These are phyloP conservation scores for Caenorhabditis virilis DNA, from an alignment of 2,888 invertebrate genomes.

Conservation along the genomic window DNA sequence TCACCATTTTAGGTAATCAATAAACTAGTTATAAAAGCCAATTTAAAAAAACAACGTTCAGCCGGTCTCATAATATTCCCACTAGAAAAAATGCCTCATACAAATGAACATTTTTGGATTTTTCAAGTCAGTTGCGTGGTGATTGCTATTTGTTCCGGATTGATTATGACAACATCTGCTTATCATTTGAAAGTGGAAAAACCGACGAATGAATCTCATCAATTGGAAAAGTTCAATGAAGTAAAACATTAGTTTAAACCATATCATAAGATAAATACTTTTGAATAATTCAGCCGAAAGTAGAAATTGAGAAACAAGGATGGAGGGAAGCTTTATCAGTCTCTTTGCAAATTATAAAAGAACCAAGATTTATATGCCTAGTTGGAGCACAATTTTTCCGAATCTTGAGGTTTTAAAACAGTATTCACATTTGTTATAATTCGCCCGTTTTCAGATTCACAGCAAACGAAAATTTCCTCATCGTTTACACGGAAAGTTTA, in stretches of 20 bases:
- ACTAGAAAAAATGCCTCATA: slow-evolving; percentile 52
- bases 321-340: slow-evolving; percentile 35
- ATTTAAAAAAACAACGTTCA: slow-evolving; percentile 19
- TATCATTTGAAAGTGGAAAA: slow-evolving; percentile 23
- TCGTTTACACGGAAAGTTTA: slow-evolving; percentile 52
- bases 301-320: slow-evolving; percentile 18
- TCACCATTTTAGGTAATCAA: slow-evolving; percentile 39
- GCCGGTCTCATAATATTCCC: slow-evolving; percentile 53
- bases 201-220: slow-evolving; percentile 27
- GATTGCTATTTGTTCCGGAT: slow-evolving; percentile 59
- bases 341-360: slow-evolving; percentile 51
- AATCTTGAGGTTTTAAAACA: slow-evolving; percentile 32
- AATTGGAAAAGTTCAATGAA: slow-evolving; percentile 31
- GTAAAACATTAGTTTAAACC: too few species aligned
- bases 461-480: slow-evolving; percentile 52
- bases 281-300: too few species aligned
- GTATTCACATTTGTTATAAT: too few species aligned
- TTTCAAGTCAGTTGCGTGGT: slow-evolving; percentile 67
- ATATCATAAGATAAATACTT: too few species aligned
- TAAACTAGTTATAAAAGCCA: not conserved
- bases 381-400: slow-evolving; percentile 52
- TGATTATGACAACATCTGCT: slow-evolving; percentile 32
- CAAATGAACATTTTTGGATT: slow-evolving; percentile 64
- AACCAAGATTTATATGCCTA: slow-evolving; percentile 51
- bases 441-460: slow-evolving; percentile 39